These are phyloP conservation scores for Chaetodon trifascialis DNA, from an alignment of 2,113 vertebrate species.

Conservation along the genomic window DNA sequence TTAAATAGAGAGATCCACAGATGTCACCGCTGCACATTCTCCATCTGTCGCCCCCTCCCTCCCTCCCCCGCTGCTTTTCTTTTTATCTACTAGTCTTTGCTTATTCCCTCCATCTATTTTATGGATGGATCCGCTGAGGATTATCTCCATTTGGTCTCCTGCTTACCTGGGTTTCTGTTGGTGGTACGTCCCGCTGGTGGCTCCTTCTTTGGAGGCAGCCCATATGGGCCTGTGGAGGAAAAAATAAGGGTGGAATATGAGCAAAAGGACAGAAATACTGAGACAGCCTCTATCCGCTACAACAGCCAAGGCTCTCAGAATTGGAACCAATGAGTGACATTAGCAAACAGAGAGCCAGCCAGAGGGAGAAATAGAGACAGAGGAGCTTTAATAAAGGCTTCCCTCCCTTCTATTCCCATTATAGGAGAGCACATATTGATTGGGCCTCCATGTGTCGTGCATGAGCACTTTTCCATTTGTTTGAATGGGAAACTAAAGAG, in stretches of 20 bases:
- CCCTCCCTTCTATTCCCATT: conserved; percentile 43
- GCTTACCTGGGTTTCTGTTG: conserved; percentile 84
- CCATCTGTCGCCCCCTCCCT: conserved; percentile 77
- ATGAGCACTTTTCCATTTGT: conserved; percentile 55
- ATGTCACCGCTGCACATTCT: conserved; percentile 79
- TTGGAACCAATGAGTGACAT: conserved; percentile 40
- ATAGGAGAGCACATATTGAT: conserved; percentile 66
- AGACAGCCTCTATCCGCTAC: background rate
- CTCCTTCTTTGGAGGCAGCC: conserved; percentile 84
- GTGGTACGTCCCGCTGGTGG: conserved; percentile 81
- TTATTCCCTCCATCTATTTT: conserved; percentile 69
- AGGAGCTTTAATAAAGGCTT: conserved; percentile 55
- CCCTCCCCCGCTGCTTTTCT: conserved; percentile 47
- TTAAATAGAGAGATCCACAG: conserved; percentile 82
- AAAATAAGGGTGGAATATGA: conserved; percentile 32
- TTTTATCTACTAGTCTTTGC: conserved; percentile 57
- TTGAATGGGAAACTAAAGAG: conserved; percentile 70
- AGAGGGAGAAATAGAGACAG: conserved; percentile 35
- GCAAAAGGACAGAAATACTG: conserved; percentile 1
- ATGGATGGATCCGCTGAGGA: conserved; percentile 51
- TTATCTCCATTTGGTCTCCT: conserved; percentile 56
- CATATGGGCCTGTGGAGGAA: conserved; percentile 79
- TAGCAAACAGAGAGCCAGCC: conserved; percentile 24
- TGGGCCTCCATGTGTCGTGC: conserved; percentile 9
- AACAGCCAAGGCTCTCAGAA: conserved; percentile 21